These are phyloP conservation scores for Norana najaformis DNA, from an alignment of 2,888 invertebrate species.

Conservation along the genomic window DNA sequence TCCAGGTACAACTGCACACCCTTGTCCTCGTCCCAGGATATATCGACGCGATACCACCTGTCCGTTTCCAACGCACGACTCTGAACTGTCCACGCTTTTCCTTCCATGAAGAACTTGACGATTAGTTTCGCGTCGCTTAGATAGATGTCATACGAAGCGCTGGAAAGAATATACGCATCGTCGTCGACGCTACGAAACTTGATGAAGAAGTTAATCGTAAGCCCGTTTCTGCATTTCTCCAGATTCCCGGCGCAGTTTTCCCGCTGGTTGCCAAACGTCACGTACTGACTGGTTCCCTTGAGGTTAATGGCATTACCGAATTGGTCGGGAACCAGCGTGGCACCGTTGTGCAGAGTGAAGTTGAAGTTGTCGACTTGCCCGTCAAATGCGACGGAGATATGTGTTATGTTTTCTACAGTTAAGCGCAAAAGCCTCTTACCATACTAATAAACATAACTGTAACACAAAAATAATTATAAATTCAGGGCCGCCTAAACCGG, in stretches of 20 bases:
- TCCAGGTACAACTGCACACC: constrained; percentile 55
- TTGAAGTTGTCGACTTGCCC: constrained; percentile 46
- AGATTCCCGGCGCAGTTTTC: constrained; percentile 53
- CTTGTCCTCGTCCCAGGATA: constrained; percentile 55
- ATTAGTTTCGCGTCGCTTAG: neutral
- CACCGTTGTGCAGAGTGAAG: constrained; percentile 53
- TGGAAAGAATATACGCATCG: neutral
- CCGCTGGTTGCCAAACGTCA: constrained; percentile 50
- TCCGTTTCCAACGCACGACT: constrained; percentile 43
- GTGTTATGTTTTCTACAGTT: constrained; percentile 52
- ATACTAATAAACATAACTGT: too few species aligned
- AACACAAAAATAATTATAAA: too few species aligned
- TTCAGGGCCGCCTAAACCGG: neutral
- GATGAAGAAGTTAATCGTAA: constrained; percentile 37
- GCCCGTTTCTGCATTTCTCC: constrained; percentile 42
- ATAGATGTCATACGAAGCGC: neutral
- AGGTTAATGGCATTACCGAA: constrained; percentile 52
- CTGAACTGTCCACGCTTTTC: neutral
- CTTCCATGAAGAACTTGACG: neutral
- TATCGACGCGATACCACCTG: constrained; percentile 54
- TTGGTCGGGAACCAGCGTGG: constrained; percentile 49
- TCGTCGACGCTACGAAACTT: neutral
- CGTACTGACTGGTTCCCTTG: constrained; percentile 51
- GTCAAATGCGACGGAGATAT: constrained; percentile 58
- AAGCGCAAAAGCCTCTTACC: neutral